These are phyloP conservation scores for Ailuropoda melanoleuca DNA, from an alignment of 2,113 vertebrate genomes.

Conservation along the genomic window DNA sequence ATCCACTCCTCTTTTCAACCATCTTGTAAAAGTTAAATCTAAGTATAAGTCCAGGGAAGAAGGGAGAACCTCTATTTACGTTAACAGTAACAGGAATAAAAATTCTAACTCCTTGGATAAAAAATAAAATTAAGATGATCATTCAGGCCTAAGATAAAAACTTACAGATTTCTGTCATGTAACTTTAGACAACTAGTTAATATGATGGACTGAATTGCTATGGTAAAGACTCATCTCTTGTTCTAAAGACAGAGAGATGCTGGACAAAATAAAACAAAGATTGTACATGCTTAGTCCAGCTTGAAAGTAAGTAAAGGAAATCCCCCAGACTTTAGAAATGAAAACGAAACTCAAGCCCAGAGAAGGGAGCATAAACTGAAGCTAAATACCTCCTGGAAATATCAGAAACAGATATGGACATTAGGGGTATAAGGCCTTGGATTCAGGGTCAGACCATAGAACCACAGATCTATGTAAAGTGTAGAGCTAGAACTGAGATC, in stretches of 20 bases:
- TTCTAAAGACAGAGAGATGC: neutral
- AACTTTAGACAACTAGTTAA: neutral
- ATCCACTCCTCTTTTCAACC: neutral
- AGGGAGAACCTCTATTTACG: neutral
- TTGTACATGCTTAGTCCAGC: neutral
- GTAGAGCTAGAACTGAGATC: neutral
- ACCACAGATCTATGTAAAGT: neutral
- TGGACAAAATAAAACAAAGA: constrained; percentile 21
- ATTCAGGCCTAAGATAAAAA: neutral
- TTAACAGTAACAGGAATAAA: neutral
- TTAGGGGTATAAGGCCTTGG: neutral
- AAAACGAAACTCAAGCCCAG: constrained; percentile 6
- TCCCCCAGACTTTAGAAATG: neutral
- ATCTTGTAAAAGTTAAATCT: constrained; percentile 30
- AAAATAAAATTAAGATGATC: constrained; percentile 26
- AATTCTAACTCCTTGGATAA: neutral
- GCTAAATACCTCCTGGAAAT: neutral
- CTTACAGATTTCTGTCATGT: neutral
- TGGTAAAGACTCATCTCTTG: neutral
- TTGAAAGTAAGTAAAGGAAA: neutral
- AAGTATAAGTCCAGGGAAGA: neutral
- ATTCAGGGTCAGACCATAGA: neutral
- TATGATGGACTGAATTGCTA: neutral
- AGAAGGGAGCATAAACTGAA: neutral
- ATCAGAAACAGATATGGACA: neutral